Base-by-base conservation (phyloP, 2,888 invertebrate genomes). In the Nipponacmea schrenckii region DNA sequence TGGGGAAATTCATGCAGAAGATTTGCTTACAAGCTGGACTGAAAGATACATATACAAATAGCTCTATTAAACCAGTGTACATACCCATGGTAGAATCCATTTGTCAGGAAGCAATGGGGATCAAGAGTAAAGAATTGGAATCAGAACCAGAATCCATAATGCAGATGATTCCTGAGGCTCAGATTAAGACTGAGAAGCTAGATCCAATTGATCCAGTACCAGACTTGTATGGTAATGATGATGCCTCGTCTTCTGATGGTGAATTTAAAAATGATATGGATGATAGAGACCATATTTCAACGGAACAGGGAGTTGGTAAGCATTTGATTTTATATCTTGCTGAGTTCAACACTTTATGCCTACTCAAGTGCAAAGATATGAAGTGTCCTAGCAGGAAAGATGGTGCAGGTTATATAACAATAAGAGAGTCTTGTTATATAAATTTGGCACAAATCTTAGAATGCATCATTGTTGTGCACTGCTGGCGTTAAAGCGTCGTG, bases 11-110 rank as follows among this genome's bases (percentile, higher is more conserved):
- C 71, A 79, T 79, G 79, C 79, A 79, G 74, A 73, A 77, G 24
- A 79, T 79, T 17, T 77, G 75, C 45, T 48, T 74, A n/a, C 75
- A 74, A 64, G 78, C 79, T 46, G 84, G 83, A 66, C 68, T 84
- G 27, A 80, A 76, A 44, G 84, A 85, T 67, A 85, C 81, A 76
- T 85, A 83, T 74, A 83, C 83, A 63, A 85, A 83, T 73, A 81
- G 84, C 67, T 81, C 83, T 26, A 85, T 85, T 48, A 83, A 83
- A 62, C 77, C 83, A n/a, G 79, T 84, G 4, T 85, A 83, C 77
- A 82, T 85, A 72, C 84, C 83, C 1, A 72, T 82, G 62, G 83
- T 85, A 27, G 84, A 84, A 67, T 79, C 77, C 12, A 77, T 83
- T 20, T 83, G 82, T 70, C 76, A 74, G 17, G 80, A 80, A 27